A percentile compares a stretch with the other conserved stretches of the same genome.
phyloP scores from a whole-genome alignment of 2,797 vertebrate genomes.

The Acestrorhynchus altus region DNA sequence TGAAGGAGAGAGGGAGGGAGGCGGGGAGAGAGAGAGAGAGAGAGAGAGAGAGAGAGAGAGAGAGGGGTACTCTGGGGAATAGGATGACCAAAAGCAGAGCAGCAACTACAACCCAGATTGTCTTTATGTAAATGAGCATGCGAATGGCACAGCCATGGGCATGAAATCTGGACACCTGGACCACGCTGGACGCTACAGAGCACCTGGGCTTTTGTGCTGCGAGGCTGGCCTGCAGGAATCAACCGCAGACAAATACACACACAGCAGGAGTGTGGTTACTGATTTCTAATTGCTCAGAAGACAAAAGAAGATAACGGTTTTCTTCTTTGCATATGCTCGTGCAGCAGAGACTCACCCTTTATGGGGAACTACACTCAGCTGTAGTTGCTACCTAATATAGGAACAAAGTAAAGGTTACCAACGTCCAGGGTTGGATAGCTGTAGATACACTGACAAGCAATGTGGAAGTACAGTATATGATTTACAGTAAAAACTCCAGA shows the following conservation, averaged over 20 bases:
- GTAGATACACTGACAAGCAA: too few relatives aligned
- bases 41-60: conserved; percentile 15
- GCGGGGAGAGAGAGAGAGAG: conserved; percentile 46
- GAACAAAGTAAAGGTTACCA: too few relatives aligned
- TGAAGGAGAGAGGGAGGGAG: neutral
- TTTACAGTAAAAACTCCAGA: too few relatives aligned
- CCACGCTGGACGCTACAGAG: conserved; percentile 23
- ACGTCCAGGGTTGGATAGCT: too few relatives aligned
- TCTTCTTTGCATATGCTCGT: too few relatives aligned
- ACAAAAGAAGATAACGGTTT: too few relatives aligned
- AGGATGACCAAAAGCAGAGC: conserved; percentile 22
- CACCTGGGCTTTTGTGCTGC: conserved; percentile 25
- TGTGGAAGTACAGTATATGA: too few relatives aligned
- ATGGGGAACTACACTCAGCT: too few relatives aligned
- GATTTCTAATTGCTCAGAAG: neutral
- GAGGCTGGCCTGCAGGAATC: conserved; percentile 14
- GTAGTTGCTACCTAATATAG: too few relatives aligned
- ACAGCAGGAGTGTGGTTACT: neutral
- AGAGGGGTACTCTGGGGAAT: conserved; percentile 30
- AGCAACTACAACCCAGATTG: conserved; percentile 34
- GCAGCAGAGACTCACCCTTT: too few relatives aligned
- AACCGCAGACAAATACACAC: conserved; percentile 30
- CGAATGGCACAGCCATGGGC: conserved; percentile 35
- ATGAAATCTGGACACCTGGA: conserved; percentile 50
- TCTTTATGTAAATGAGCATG: conserved; percentile 39